Conservation (phyloP, 1,140 invertebrate genomes). For the Bilobella aurantiaca region DNA sequence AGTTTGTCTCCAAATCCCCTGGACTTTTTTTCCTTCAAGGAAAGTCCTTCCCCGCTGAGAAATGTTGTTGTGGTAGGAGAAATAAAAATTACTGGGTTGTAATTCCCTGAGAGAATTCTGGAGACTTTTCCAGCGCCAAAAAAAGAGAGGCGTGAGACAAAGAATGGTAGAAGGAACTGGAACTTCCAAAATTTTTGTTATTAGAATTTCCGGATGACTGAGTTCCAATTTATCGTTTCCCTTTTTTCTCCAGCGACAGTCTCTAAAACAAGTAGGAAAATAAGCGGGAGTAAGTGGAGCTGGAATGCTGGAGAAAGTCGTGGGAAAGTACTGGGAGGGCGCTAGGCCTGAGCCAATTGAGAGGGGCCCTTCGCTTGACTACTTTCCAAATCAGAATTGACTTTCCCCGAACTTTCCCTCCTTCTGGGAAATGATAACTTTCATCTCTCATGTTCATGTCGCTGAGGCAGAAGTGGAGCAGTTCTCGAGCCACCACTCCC, state of each 20-base stretch:
- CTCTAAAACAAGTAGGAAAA: too few relatives aligned
- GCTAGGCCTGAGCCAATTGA: neutral
- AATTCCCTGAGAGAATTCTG: neutral
- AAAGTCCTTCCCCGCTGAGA: too few relatives aligned
- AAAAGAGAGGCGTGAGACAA: neutral
- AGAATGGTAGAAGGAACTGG: neutral
- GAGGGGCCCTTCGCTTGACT: neutral
- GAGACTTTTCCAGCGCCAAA: neutral
- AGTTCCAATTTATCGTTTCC: neutral
- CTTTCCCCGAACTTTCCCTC: neutral
- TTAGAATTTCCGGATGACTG: neutral
- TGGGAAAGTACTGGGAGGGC: too few relatives aligned
- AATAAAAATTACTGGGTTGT: neutral
- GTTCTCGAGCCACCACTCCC: neutral
- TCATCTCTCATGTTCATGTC: neutral
- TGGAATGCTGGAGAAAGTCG: too few relatives aligned
- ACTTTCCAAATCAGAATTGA: neutral
- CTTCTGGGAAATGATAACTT: neutral
- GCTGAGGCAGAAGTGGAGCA: neutral
- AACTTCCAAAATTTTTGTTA: neutral
- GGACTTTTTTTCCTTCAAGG: too few relatives aligned
- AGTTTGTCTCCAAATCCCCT: too few relatives aligned
- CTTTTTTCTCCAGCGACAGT: too few relatives aligned
- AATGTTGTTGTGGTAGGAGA: neutral
- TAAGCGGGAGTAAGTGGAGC: too few relatives aligned